Conservation (phyloP, 2,113 vertebrate species). For the Eurystomus gularis region DNA sequence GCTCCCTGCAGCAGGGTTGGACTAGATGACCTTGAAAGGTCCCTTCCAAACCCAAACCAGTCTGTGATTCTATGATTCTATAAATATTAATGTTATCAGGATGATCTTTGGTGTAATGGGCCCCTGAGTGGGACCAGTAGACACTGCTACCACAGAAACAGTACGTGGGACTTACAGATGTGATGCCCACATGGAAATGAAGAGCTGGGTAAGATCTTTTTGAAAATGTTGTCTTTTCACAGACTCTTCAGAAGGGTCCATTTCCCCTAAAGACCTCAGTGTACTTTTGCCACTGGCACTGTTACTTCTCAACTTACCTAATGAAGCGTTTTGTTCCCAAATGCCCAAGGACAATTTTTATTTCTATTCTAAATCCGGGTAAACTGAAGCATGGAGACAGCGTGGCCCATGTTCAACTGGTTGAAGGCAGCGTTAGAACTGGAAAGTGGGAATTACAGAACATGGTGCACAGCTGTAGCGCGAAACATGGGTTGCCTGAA, state of each 20-base stretch:
- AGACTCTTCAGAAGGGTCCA: neutral
- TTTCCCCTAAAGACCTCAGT: neutral
- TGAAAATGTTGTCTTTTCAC: neutral
- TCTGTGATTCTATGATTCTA: no score
- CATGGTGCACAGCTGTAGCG: neutral
- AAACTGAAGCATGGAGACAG: neutral
- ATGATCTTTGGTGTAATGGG: neutral
- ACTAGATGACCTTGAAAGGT: neutral
- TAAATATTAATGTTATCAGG: neutral
- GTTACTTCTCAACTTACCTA: neutral
- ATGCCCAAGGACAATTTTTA: neutral
- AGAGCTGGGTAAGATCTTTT: neutral
- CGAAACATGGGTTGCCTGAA: neutral
- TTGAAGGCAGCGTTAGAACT: neutral
- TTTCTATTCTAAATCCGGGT: neutral
- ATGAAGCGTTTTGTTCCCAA: neutral
- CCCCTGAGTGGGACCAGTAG: neutral
- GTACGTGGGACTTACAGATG: neutral
- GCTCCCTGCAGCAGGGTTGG: neutral
- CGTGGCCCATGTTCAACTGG: neutral
- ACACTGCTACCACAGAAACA: neutral
- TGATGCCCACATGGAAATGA: neutral
- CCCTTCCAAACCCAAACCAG: neutral
- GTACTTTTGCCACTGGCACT: neutral
- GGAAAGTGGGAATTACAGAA: neutral